Percentiles rank a stretch among this genome's conserved stretches.
These are phyloP conservation scores for Cataglyphis albicans DNA, from an alignment of 2,888 invertebrate species.

Conservation along the genomic window DNA sequence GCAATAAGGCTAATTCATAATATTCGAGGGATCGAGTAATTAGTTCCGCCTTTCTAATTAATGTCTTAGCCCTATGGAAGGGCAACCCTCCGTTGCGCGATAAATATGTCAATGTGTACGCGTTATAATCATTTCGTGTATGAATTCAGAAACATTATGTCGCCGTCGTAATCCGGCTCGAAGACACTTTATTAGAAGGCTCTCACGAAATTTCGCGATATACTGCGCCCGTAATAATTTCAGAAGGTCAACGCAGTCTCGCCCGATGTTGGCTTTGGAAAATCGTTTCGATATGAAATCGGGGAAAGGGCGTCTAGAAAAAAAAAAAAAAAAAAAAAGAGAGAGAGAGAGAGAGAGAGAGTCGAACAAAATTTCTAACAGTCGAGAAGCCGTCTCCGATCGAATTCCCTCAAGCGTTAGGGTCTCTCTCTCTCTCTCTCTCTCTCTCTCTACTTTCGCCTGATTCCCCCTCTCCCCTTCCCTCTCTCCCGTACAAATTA, in stretches of 20 bases:
- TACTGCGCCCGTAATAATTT: conserved; percentile 24
- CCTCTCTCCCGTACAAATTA: conserved; percentile 63
- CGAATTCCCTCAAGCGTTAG: conserved; percentile 41
- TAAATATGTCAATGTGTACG: conserved; percentile 65
- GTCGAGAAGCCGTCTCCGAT: conserved; percentile 36
- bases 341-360: background rate
- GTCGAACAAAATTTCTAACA: conserved; percentile 12
- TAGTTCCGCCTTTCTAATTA: conserved; percentile 70
- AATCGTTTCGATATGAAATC: conserved; percentile 47
- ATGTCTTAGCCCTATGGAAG: conserved; percentile 60
- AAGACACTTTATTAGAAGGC: conserved; percentile 46
- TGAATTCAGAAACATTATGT: conserved; percentile 55
- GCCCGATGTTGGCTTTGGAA: background rate
- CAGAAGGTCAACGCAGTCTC: background rate
- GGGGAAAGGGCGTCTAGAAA: background rate
- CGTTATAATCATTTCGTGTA: conserved; percentile 58
- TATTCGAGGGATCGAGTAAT: conserved; percentile 64
- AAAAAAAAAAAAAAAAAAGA: background rate
- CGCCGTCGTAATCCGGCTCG: conserved; percentile 48
- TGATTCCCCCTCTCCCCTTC: background rate
- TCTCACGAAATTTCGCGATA: conserved; percentile 26
- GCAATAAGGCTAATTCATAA: conserved; percentile 58
- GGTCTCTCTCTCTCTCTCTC: conserved; percentile 30
- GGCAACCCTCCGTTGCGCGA: conserved; percentile 60
- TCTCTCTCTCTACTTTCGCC: conserved; percentile 21